Evolutionary conservation across 2,797 vertebrate species (phyloP), one percentile per base, ranked within the genome.

Genomic region (Iguana delicatissima): DNA sequence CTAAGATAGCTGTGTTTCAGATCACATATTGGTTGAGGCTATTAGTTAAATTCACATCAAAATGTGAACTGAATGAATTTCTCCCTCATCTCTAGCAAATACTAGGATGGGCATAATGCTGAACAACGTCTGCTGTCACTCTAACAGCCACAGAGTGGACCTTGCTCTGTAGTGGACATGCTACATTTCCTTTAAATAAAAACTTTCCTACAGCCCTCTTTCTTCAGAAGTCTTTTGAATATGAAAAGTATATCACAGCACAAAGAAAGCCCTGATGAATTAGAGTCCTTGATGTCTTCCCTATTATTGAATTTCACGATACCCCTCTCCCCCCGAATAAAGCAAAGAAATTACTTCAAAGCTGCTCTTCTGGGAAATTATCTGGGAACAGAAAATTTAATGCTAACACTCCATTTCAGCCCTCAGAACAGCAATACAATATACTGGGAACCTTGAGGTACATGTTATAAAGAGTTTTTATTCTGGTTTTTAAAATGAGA

Each of bases 341-440:
- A 74, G 92, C 38, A 86, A 92, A 80, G 85, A 92, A 85, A 93
- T 91, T 29, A 46, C 90, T 95, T 96, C 86, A 92, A 92, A 67
- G 64, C 93, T 93, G 93, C 87, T 95, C 94, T 93, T 92, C 89
- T 93, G 93, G 90, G 92, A 95, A 96, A 95, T 95, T 90, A 95
- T 94, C 91, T 93, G 89, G 64, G 88, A 96, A 84, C 76, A 89
- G 92, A 93, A 95, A 94, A 94, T 93, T 91, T 94, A 93, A 92
- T 93, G 86, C 76, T 95, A 95, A 92, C 3, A 50, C 69, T 89
- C 88, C 77, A 87, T 89, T 42, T 29, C 86, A 84, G 62, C 77
- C 1, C 0, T 38, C 87, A 69, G 62, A 77, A 55, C 64, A 94
- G 84, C 89, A 87, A 89, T 57, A 85, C 90, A 80, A 85, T 89